These are phyloP conservation scores for Ornithoptera priamus DNA, from an alignment of 2,888 invertebrate species.

Conservation along the genomic window DNA sequence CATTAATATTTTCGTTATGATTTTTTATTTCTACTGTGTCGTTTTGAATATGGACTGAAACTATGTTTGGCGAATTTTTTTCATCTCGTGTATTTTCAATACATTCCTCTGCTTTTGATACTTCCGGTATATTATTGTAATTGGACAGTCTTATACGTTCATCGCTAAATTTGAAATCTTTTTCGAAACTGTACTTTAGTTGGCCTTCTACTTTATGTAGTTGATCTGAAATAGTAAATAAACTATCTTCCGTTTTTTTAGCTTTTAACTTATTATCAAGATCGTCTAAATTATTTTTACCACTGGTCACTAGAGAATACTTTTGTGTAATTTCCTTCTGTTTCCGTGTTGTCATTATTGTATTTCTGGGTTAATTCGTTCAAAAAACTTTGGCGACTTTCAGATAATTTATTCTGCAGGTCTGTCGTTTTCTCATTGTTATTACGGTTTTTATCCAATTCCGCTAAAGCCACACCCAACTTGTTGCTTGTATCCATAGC, in stretches of 20 bases:
- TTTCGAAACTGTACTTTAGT: conserved; percentile 71
- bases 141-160: conserved; percentile 57
- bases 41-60: conserved; percentile 51
- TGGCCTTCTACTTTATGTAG: conserved; percentile 73
- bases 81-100: conserved; percentile 50
- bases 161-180: conserved; percentile 64
- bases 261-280: conserved; percentile 50
- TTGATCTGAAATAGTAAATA: conserved; percentile 73
- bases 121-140: conserved; percentile 42
- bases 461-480: conserved; percentile 83
- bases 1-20: conserved; percentile 22
- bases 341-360: conserved; percentile 42
- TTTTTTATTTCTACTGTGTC: conserved; percentile 52
- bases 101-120: conserved; percentile 51
- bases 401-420: conserved; percentile 73
- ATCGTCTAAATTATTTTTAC: conserved; percentile 36
- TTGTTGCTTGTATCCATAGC: conserved; percentile 87
- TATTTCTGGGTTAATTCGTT: conserved; percentile 67
- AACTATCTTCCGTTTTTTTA: conserved; percentile 74
- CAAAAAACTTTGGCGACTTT: conserved; percentile 72
- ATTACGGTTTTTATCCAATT: conserved; percentile 75
- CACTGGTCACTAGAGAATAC: conserved; percentile 49
- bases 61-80: conserved; percentile 51
- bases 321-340: conserved; percentile 53
- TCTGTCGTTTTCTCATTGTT: conserved; percentile 64